Evolutionary conservation across 2,797 vertebrate genomes (phyloP).

Genomic region (Accipiter minullus): DNA sequence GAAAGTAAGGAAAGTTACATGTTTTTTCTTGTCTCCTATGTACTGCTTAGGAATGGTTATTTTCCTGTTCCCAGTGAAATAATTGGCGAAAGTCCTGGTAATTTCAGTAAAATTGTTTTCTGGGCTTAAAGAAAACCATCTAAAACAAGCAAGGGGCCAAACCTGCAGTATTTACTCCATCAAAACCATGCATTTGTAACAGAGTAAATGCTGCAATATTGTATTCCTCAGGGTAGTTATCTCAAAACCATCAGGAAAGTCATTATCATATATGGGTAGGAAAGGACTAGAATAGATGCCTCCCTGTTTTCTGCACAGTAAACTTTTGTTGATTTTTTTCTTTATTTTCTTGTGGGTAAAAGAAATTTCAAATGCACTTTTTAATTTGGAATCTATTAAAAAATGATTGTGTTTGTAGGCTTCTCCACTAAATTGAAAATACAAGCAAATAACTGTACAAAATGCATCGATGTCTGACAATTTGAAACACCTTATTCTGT

Average conservation of each 20-base stretch:
- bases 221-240: background rate
- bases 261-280: background rate
- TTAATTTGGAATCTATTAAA: background rate
- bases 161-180: background rate
- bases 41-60: background rate
- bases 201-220: background rate
- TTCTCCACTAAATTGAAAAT: background rate
- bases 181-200: background rate
- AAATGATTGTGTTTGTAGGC: background rate
- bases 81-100: background rate
- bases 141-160: background rate
- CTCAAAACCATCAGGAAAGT: background rate
- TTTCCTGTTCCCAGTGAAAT: background rate
- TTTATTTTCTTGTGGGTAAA: background rate
- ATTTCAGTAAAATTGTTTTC: background rate
- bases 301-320: background rate
- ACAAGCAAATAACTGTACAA: background rate
- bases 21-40: background rate
- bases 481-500: background rate
- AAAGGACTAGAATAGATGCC: background rate
- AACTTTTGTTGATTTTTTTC: background rate
- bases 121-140: background rate
- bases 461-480: background rate
- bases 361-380: background rate
- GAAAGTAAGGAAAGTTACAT: constrained; percentile 73